Conservation (phyloP, 2,113 vertebrate species). For the Platichthys stellatus region DNA sequence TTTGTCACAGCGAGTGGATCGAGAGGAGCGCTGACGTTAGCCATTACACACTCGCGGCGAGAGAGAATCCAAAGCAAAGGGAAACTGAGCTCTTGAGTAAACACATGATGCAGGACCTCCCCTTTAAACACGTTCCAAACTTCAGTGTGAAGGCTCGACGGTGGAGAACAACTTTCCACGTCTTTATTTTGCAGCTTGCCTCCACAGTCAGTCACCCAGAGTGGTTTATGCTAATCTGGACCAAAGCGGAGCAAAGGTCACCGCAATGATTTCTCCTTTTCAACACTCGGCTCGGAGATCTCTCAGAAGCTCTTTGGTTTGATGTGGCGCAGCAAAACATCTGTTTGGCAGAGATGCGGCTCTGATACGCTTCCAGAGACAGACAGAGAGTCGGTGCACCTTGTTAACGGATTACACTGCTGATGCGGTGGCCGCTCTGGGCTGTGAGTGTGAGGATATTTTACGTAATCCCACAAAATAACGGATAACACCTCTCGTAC, state of each 20-base stretch:
- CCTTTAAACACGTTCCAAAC: background rate
- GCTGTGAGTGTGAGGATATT: background rate
- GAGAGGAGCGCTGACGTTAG: background rate
- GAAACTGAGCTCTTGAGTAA: background rate
- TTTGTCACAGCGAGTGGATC: conserved; percentile 22
- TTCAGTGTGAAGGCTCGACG: background rate
- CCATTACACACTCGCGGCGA: background rate
- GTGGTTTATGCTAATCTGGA: conserved; percentile 49
- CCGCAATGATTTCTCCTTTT: conserved; percentile 27
- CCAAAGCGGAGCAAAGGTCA: conserved; percentile 40
- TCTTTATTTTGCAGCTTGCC: background rate
- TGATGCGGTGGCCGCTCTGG: background rate
- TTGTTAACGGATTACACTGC: conserved; percentile 17
- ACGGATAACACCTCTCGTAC: background rate
- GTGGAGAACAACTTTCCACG: background rate
- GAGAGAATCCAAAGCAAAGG: background rate
- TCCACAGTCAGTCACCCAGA: conserved; percentile 18
- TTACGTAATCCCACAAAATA: background rate
- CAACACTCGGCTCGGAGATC: conserved; percentile 14
- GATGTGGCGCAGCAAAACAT: conserved; percentile 43
- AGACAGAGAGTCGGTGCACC: conserved; percentile 7
- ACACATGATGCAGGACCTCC: background rate
- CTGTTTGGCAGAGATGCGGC: conserved; percentile 35
- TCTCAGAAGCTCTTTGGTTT: conserved; percentile 38
- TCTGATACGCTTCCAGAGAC: conserved; percentile 17